These are phyloP conservation scores for Pangasius larnaudii DNA, from an alignment of 2,797 vertebrate species.

Conservation along the genomic window DNA sequence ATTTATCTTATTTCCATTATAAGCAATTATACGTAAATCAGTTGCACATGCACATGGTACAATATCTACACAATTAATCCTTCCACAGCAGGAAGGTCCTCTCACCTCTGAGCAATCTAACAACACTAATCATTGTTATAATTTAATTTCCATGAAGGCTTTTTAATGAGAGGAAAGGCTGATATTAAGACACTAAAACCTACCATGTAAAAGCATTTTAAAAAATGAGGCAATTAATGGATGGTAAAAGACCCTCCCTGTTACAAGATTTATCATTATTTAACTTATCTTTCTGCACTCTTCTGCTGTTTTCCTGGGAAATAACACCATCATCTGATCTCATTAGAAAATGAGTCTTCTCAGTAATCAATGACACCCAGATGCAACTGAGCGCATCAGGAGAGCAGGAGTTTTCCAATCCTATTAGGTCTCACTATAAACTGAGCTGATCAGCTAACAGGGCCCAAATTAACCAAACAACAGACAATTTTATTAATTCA, in stretches of 20 bases:
- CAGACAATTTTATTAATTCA: constrained; percentile 22
- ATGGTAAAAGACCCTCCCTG: constrained; percentile 42
- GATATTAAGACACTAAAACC: constrained; percentile 35
- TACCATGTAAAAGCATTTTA: constrained; percentile 31
- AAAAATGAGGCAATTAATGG: constrained; percentile 36
- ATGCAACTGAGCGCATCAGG: constrained; percentile 21
- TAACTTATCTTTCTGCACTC: constrained; percentile 42
- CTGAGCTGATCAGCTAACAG: constrained; percentile 18
- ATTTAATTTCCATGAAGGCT: constrained; percentile 47
- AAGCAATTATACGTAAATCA: constrained; percentile 37
- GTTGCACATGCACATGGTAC: constrained; percentile 18
- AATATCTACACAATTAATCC: constrained; percentile 3
- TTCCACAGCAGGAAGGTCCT: constrained; percentile 32
- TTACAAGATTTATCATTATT: constrained; percentile 50
- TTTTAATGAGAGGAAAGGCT: constrained; percentile 32
- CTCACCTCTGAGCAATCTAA: constrained; percentile 41
- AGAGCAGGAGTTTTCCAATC: constrained; percentile 24
- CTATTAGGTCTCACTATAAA: constrained; percentile 12
- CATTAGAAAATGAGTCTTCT: constrained; percentile 50
- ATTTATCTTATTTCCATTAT: constrained; percentile 41
- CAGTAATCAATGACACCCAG: constrained; percentile 16
- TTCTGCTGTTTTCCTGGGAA: constrained; percentile 46
- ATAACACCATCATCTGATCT: constrained; percentile 40
- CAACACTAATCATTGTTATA: constrained; percentile 32
- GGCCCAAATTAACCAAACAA: neutral